Evolutionary conservation across 2,113 vertebrate species (phyloP).

Genomic region (Corythornis madagascariensis): DNA sequence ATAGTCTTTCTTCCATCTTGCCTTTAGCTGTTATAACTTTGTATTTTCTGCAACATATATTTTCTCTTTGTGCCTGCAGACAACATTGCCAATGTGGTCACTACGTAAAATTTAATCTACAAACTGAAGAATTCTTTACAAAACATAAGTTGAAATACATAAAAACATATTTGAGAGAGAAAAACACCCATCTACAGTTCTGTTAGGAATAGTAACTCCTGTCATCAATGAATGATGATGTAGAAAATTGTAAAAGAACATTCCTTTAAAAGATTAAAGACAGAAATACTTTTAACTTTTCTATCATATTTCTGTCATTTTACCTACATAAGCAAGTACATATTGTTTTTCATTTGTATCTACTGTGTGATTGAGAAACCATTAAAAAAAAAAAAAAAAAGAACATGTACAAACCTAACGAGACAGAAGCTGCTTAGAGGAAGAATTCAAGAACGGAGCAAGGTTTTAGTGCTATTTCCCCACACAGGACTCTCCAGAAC

Average conservation of each 20-base stretch:
- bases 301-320: not conserved
- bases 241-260: not conserved
- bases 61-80: not conserved
- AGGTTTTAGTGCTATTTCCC: not conserved
- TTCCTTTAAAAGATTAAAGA: not conserved
- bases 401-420: accelerated
- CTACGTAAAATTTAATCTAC: not conserved
- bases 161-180: not conserved
- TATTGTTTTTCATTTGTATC: not conserved
- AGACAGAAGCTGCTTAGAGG: not conserved
- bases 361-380: not conserved
- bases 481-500: accelerated
- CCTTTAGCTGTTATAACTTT: not conserved
- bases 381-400: not conserved
- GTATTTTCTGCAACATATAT: not conserved
- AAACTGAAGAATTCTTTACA: not conserved
- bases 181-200: not conserved
- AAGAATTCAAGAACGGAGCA: not conserved
- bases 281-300: not conserved
- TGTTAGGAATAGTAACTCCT: not conserved
- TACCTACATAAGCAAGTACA: not conserved
- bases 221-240: not conserved
- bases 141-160: not conserved
- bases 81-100: too few species aligned
- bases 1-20: not conserved